phyloP scores from a whole-genome alignment of 2,797 vertebrate genomes.

The Enteromius fasciolatus region DNA sequence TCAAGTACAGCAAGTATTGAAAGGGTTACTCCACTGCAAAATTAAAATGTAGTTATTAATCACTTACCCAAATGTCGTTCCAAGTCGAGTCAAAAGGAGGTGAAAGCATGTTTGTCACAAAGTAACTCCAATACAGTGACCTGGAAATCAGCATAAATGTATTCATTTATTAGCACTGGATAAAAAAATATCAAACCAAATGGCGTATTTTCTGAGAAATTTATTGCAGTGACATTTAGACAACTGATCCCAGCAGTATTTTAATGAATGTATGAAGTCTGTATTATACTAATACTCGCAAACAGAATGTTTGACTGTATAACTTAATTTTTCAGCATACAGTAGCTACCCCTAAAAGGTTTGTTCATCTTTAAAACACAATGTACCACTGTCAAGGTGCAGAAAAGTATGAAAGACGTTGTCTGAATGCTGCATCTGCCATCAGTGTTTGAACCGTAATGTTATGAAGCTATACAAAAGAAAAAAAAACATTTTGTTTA shows the following conservation, averaged over 20 bases:
- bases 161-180: background rate
- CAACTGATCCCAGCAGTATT: background rate
- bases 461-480: too few relatives aligned
- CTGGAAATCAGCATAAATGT: background rate
- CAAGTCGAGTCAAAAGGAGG: constrained; percentile 42
- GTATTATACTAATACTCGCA: background rate
- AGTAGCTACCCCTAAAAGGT: background rate
- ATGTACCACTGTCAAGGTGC: too few relatives aligned
- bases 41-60: too few relatives aligned
- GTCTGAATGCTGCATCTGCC: too few relatives aligned
- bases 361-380: too few relatives aligned
- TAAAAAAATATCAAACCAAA: background rate
- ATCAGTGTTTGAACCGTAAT: too few relatives aligned
- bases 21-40: too few relatives aligned
- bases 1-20: background rate
- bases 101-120: constrained; percentile 69
- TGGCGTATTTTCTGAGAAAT: background rate
- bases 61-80: too few relatives aligned
- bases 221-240: background rate
- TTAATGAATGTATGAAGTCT: background rate
- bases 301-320: background rate
- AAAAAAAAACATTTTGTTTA: too few relatives aligned
- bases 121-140: constrained; percentile 53
- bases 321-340: background rate
- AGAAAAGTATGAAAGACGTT: too few relatives aligned